A percentile compares a stretch with the other conserved stretches of the same genome.
phyloP scores from a whole-genome alignment of 2,888 invertebrate species.

The Pseudoips prasinana region DNA sequence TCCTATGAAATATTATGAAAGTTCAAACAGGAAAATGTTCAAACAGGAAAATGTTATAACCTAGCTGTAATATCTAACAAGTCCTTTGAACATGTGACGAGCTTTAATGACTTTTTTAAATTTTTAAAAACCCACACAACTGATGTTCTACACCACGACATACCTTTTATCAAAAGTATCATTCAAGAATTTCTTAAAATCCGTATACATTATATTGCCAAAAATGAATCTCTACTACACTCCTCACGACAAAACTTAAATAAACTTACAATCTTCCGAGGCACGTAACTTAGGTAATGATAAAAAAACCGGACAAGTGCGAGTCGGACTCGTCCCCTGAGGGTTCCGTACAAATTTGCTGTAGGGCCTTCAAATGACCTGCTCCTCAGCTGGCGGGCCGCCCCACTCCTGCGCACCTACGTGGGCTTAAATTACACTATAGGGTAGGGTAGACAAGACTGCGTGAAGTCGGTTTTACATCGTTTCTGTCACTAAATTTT shows the following conservation, averaged over 20 bases:
- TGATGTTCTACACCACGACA: neutral
- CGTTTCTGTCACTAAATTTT: too few relatives aligned
- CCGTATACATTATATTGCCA: neutral
- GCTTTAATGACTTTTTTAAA: neutral
- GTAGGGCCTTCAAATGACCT: too few relatives aligned
- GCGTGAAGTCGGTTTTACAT: too few relatives aligned
- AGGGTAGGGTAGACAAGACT: too few relatives aligned
- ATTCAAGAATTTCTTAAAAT: neutral
- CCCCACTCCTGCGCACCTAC: too few relatives aligned
- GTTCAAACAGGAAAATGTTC: neutral
- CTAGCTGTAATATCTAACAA: neutral
- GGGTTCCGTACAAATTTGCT: neutral
- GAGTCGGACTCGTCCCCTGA: too few relatives aligned
- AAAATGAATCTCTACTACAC: neutral
- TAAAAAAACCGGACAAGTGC: too few relatives aligned
- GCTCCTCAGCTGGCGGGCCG: too few relatives aligned
- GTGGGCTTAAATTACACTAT: too few relatives aligned
- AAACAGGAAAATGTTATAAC: neutral
- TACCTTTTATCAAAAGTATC: neutral
- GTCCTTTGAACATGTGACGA: neutral
- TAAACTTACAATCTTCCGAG: neutral
- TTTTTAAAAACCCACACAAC: neutral
- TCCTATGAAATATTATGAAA: neutral
- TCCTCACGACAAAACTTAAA: neutral
- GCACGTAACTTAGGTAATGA: neutral